Percentiles rank a stretch among this genome's conserved stretches.
Evolutionary conservation across 2,113 vertebrate species (phyloP).

Genomic region (Campylomormyrus tamandua): DNA sequence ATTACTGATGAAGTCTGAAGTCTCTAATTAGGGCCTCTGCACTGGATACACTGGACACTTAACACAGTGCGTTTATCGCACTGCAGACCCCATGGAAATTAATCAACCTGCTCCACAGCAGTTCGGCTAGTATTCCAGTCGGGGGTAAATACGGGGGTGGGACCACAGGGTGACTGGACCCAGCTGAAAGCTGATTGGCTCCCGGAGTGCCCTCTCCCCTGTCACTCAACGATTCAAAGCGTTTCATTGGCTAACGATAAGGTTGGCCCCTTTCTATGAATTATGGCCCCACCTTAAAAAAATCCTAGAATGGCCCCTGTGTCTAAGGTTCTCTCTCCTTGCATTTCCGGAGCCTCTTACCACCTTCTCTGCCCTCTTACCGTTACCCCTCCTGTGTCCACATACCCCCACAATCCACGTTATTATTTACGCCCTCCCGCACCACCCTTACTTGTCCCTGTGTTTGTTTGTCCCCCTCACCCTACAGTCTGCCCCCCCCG

Average conservation of each 20-base stretch:
- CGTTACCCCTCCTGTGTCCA: background rate
- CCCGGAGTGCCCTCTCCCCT: background rate
- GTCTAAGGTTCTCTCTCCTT: background rate
- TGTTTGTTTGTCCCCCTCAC: constrained; percentile 24
- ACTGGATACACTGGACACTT: background rate
- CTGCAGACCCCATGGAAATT: background rate
- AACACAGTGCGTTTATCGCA: background rate
- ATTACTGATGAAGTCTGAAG: no score
- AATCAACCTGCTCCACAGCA: background rate
- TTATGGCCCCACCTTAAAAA: background rate
- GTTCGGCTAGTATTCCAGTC: background rate
- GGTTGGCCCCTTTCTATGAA: background rate
- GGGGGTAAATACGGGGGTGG: background rate
- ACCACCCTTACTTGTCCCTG: background rate
- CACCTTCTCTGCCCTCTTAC: background rate
- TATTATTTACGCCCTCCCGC: background rate
- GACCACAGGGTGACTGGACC: no score
- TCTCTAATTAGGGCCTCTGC: background rate
- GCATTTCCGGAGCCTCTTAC: background rate
- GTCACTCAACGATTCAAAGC: background rate
- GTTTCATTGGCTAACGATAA: background rate
- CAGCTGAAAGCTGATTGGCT: background rate
- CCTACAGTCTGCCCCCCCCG: background rate
- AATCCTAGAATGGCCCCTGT: background rate
- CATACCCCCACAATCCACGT: background rate